phyloP scores from a whole-genome alignment of 2,113 vertebrate species.

The Engraulis encrasicolus region DNA sequence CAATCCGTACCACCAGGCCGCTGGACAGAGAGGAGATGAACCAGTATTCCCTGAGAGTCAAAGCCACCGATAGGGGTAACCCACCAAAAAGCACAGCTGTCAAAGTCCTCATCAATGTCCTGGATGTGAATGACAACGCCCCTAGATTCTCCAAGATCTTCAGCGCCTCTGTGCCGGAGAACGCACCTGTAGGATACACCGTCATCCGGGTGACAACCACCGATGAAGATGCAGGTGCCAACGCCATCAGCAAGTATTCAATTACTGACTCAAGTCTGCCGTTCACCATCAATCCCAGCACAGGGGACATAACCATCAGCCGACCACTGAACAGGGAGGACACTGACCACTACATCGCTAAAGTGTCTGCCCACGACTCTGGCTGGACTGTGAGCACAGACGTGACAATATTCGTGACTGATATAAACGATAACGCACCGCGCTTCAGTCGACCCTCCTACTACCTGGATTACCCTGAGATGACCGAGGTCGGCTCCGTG shows the following conservation, averaged over 20 bases:
- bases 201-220: slow-evolving; percentile 93
- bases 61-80: slow-evolving; percentile 85
- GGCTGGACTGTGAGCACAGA: slow-evolving; percentile 98
- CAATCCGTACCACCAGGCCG: slow-evolving; percentile 85
- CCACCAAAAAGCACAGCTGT: slow-evolving; percentile 80
- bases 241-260: slow-evolving; percentile 90
- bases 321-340: slow-evolving; percentile 94
- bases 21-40: slow-evolving; percentile 89
- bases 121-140: slow-evolving; percentile 96
- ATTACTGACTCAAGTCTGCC: slow-evolving; percentile 86
- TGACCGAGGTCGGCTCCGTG: slow-evolving; percentile 82
- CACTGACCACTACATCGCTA: slow-evolving; percentile 87
- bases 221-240: slow-evolving; percentile 89
- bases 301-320: slow-evolving; percentile 91
- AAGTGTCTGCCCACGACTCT: slow-evolving; percentile 92
- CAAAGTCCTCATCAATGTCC: slow-evolving; percentile 82
- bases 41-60: slow-evolving; percentile 82
- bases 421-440: slow-evolving; percentile 93
- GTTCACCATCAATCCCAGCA: slow-evolving; percentile 86
- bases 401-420: slow-evolving; percentile 90
- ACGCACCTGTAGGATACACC: slow-evolving; percentile 87
- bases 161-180: slow-evolving; percentile 90
- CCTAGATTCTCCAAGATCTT: slow-evolving; percentile 97
- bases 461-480: slow-evolving; percentile 91
- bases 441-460: slow-evolving; percentile 92